Evolutionary conservation across 2,888 invertebrate species (phyloP).

Genomic region (Branchellion lobata): DNA sequence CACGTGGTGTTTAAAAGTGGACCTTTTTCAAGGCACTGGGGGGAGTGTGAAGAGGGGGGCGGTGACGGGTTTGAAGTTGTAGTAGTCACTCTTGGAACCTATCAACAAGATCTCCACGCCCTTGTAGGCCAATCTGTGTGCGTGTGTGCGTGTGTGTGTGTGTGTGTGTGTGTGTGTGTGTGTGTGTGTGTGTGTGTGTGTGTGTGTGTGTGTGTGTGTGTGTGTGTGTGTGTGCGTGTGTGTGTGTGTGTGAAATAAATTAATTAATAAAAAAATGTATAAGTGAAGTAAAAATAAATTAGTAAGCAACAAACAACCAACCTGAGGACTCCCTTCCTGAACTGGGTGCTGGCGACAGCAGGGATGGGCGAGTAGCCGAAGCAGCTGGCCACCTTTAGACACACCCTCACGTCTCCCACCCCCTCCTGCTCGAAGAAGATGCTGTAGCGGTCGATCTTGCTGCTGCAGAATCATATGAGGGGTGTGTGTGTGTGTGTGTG

Average conservation of each 20-base stretch:
- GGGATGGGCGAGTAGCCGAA: constrained; percentile 56
- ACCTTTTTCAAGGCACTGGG: too few species aligned
- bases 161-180: not conserved
- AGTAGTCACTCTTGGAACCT: constrained; percentile 50
- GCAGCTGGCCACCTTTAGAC: constrained; percentile 55
- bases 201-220: not conserved
- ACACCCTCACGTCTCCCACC: constrained; percentile 52
- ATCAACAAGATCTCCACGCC: constrained; percentile 49
- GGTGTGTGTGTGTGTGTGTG: not conserved
- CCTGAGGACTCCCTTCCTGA: constrained; percentile 58
- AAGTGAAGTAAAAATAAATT: not conserved
- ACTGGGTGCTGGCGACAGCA: constrained; percentile 54
- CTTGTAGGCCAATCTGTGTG: constrained; percentile 41
- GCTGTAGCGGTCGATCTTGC: constrained; percentile 50
- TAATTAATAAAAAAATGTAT: not conserved
- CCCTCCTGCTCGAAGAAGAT: constrained; percentile 55
- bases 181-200: not conserved
- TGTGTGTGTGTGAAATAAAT: not conserved
- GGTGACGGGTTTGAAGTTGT: constrained; percentile 39
- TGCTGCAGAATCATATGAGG: too few species aligned
- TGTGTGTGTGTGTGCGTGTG: not conserved
- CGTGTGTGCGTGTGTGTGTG: too few species aligned
- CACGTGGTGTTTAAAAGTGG: too few species aligned
- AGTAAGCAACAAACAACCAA: constrained; percentile 44
- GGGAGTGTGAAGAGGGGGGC: not conserved